Conservation (phyloP, 2,797 vertebrate species). For the Lophotriccus pileatus region DNA sequence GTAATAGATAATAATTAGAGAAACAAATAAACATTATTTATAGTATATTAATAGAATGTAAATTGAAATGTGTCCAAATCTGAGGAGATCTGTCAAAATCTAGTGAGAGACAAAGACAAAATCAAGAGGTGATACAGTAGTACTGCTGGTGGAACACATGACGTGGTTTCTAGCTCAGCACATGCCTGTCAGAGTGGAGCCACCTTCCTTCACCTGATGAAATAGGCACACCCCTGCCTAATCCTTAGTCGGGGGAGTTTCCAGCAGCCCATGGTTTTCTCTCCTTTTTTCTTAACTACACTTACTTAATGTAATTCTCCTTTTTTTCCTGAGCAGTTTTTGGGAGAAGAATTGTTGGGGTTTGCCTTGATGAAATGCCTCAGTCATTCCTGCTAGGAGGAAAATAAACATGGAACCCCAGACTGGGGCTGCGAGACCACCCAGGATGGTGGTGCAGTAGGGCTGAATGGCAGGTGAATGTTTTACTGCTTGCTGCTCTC, state of each 20-base stretch:
- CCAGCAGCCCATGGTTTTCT: not conserved
- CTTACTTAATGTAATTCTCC: not conserved
- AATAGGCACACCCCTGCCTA: not conserved
- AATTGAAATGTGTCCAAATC: not conserved
- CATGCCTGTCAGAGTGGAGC: not conserved
- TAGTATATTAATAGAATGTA: not conserved
- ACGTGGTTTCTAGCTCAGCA: not conserved
- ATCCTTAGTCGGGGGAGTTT: not conserved
- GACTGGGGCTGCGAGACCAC: accelerated
- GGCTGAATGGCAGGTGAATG: not conserved
- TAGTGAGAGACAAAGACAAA: not conserved
- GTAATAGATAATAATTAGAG: not conserved
- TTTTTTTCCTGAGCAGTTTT: not conserved
- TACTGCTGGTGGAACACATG: not conserved
- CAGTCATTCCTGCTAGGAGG: not conserved
- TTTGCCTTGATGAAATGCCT: not conserved
- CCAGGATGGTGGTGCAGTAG: not conserved
- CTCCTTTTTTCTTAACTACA: not conserved
- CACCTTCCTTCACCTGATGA: not conserved
- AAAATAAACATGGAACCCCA: accelerated
- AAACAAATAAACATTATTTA: not conserved
- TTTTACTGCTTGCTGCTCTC: not conserved
- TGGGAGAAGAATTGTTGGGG: not conserved
- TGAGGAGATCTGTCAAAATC: not conserved
- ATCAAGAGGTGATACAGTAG: not conserved